A percentile compares a stretch with the other conserved stretches of the same genome.
Evolutionary conservation across 2,888 invertebrate genomes (phyloP).

Genomic region (Volucella inflata): DNA sequence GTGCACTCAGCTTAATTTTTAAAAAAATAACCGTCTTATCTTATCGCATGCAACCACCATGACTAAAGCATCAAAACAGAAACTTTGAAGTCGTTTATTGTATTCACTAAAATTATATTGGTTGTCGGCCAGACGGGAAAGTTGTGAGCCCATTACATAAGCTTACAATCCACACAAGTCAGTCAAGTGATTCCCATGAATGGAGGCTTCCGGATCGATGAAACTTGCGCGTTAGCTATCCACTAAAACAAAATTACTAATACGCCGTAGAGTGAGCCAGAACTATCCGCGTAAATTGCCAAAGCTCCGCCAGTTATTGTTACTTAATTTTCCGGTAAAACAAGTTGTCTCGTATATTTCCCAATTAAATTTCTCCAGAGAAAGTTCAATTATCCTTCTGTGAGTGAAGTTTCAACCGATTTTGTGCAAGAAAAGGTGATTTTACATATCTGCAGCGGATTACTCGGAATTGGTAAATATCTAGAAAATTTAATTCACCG

Average conservation of each 20-base stretch:
- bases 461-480: constrained; percentile 22
- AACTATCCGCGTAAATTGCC: constrained; percentile 37
- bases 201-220: constrained; percentile 65
- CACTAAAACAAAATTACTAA: constrained; percentile 53
- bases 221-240: constrained; percentile 59
- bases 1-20: no score
- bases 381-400: constrained; percentile 16
- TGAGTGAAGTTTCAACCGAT: constrained; percentile 22
- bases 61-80: not conserved
- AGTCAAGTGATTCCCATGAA: constrained; percentile 55
- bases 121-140: not conserved
- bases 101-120: not conserved
- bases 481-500: not conserved
- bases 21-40: no score
- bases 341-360: constrained; percentile 50
- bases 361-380: constrained; percentile 20
- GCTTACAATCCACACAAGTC: constrained; percentile 56
- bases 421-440: not conserved
- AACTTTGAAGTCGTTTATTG: not conserved
- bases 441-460: not conserved
- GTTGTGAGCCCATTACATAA: not conserved
- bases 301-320: constrained; percentile 58
- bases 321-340: constrained; percentile 71
- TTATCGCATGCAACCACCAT: not conserved
- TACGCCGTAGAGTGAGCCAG: constrained; percentile 73